Evolutionary conservation across 2,888 invertebrate genomes (phyloP).

Genomic region (Yponomeuta malinellus): DNA sequence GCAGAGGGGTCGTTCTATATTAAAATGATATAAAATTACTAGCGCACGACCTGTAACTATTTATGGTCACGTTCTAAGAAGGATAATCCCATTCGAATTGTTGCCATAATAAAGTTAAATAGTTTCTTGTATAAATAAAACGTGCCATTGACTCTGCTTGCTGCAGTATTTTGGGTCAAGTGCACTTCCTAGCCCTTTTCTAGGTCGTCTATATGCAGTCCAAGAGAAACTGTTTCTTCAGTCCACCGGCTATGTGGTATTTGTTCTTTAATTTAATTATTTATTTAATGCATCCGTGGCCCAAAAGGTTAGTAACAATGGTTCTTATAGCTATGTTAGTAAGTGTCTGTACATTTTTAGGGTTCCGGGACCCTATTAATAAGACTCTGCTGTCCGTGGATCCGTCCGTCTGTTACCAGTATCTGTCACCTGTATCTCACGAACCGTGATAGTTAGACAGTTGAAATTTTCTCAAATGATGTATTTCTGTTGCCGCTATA

Average conservation of each 20-base stretch:
- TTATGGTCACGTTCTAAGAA: not conserved
- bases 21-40: not conserved
- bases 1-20: not conserved
- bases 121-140: constrained; percentile 15
- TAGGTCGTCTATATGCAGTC: not conserved
- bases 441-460: no score
- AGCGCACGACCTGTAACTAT: not conserved
- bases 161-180: not conserved
- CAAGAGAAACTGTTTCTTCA: not conserved
- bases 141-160: no score
- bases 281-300: not conserved
- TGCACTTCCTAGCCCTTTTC: not conserved
- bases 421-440: no score
- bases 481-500: no score
- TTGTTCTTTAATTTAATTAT: not conserved
- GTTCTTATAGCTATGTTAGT: no score
- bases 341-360: no score
- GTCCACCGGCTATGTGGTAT: not conserved
- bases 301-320: no score
- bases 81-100: not conserved
- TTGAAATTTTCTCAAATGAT: no score
- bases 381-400: no score
- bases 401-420: no score
- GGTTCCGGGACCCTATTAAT: no score
- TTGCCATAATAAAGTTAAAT: no score